phyloP scores from a whole-genome alignment of 2,797 vertebrate species.

The Chaetodon trifasciatus region DNA sequence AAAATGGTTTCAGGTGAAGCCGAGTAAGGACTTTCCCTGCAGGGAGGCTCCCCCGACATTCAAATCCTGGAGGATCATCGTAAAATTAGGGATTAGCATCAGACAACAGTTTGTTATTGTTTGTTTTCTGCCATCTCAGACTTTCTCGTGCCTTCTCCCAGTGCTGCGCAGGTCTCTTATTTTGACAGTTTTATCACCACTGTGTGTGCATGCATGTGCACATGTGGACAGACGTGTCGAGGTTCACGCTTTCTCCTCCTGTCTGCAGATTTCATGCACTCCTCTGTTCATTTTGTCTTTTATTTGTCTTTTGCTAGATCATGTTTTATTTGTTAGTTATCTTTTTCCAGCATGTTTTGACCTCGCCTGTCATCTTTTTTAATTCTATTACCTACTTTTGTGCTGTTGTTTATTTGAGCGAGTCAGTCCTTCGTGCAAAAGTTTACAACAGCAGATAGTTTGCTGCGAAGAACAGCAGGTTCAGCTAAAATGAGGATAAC shows the following conservation, averaged over 20 bases:
- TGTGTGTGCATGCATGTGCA: background rate
- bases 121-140: background rate
- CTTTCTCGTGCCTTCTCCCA: background rate
- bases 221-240: background rate
- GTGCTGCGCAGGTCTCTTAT: background rate
- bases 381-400: background rate
- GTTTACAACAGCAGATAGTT: background rate
- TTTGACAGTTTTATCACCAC: background rate
- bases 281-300: background rate
- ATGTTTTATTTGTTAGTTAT: background rate
- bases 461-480: background rate
- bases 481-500: background rate
- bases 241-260: background rate
- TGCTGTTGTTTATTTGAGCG: background rate
- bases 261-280: background rate
- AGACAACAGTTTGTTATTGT: background rate
- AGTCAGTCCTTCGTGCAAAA: background rate
- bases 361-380: background rate
- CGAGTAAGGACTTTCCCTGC: slow-evolving; percentile 56
- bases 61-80: slow-evolving; percentile 7
- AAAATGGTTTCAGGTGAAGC: slow-evolving; percentile 76
- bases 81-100: slow-evolving; percentile 9
- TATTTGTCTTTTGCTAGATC: background rate
- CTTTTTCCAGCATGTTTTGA: background rate
- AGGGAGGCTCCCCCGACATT: slow-evolving; percentile 43